Evolutionary conservation across 2,113 vertebrate species (phyloP).

Genomic region (Gymnorhina tibicen): DNA sequence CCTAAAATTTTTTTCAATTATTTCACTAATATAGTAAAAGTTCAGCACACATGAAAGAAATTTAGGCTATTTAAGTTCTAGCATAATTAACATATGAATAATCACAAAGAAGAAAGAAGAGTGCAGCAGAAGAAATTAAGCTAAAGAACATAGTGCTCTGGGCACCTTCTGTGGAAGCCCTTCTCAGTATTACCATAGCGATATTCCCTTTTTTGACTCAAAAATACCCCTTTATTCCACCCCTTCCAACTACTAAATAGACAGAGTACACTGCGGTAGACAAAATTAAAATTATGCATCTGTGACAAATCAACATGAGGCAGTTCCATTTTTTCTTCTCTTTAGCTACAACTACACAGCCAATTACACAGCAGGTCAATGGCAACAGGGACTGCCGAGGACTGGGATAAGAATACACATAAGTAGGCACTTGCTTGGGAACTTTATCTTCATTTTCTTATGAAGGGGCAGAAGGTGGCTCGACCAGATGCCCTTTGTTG

Average conservation of each 20-base stretch:
- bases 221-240: neutral
- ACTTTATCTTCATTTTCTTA: conserved; percentile 56
- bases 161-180: neutral
- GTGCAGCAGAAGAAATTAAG: neutral
- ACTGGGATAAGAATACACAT: neutral
- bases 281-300: neutral
- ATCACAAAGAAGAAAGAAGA: neutral
- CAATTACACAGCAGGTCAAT: neutral
- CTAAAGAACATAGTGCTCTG: neutral
- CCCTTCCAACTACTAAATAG: neutral
- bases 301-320: neutral
- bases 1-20: neutral
- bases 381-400: neutral
- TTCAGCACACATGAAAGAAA: neutral
- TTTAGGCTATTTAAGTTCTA: neutral
- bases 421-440: conserved; percentile 57
- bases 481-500: conserved; percentile 38
- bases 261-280: neutral
- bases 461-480: conserved; percentile 43
- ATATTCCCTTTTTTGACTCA: neutral
- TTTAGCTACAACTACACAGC: neutral
- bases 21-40: neutral
- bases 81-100: neutral
- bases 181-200: neutral
- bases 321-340: neutral